phyloP scores from a whole-genome alignment of 2,888 invertebrate species.

The Catotricha subobsoleta region DNA sequence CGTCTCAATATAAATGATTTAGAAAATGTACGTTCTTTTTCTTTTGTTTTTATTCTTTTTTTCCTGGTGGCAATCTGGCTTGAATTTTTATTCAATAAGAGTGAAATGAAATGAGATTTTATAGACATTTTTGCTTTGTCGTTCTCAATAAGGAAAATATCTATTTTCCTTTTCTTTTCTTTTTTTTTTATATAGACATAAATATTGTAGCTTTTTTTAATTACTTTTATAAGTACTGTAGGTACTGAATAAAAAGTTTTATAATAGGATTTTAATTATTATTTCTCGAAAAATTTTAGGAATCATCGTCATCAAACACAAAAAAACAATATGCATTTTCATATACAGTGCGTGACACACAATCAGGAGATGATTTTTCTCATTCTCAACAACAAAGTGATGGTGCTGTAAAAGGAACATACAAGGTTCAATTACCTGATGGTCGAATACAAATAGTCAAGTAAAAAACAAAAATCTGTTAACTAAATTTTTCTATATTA shows the following conservation, averaged over 20 bases:
- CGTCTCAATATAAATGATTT: not conserved
- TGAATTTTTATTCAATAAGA: too few relatives aligned
- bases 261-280: not conserved
- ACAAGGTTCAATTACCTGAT: slow-evolving; percentile 47
- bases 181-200: too few relatives aligned
- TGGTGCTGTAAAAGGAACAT: slow-evolving; percentile 45
- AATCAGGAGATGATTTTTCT: slow-evolving; percentile 48
- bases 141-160: too few relatives aligned
- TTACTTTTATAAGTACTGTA: not conserved
- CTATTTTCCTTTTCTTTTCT: too few relatives aligned
- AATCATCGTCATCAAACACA: not conserved
- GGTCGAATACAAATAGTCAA: slow-evolving; percentile 46
- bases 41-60: not conserved
- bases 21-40: too few relatives aligned
- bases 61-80: too few relatives aligned
- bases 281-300: too few relatives aligned
- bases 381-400: slow-evolving; percentile 37
- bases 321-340: slow-evolving; percentile 42
- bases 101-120: too few relatives aligned
- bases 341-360: slow-evolving; percentile 41
- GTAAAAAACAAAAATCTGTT: slow-evolving; percentile 16
- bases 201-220: not conserved
- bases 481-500: not conserved
- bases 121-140: too few relatives aligned
- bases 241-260: not conserved